Evolutionary conservation across 92 coral and sea anemone species (phyloP), one percentile per base, ranked within the genome.

Genomic region (Palythoa grandis): DNA sequence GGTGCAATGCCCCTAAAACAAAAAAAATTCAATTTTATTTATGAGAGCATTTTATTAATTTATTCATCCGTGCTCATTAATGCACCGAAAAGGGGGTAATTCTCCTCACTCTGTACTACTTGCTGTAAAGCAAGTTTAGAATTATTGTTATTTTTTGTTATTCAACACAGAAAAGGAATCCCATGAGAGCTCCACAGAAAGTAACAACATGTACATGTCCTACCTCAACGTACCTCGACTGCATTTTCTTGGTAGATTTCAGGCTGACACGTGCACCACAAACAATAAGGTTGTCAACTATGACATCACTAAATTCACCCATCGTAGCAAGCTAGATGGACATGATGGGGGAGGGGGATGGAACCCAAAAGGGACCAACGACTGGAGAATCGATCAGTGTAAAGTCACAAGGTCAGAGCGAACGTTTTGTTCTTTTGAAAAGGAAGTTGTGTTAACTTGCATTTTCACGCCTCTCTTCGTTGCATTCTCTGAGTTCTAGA

Each of bases 191-290:
- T 58, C 83, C 23, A 56, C 24, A 17, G 50, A 40, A 35, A 39
- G 9, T 3, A 19, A 29, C 29, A 6, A 52, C 67, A 25, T 3
- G 11, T 80, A 78, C 80, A 53, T 65, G 66, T 87, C 90, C 19
- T 87, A 87, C 79, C 86, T 87, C 1, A 72, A 87, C 22, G 83
- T 80, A 5, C 90, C 90, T 22, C 90, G 90, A 8, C 40, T 87
- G 13, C 90, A 87, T 60, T 87, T 87, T 47, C 54, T 66, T 12
- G 90, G 90, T n/a, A 39, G 14, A 47, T 72, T 87, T 73, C 90
- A 87, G 66, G 82, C 87, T 6, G 90, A 87, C 47, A 82, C 90
- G 2, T 74, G 82, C 7, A 82, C 90, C 11, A 78, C 58, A 11
- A 87, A 87, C 74, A 87, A 87, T 22, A 23, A 72, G 11, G 50